These are phyloP conservation scores for Eupithecia inturbata DNA, from an alignment of 2,888 invertebrate species.

Conservation along the genomic window DNA sequence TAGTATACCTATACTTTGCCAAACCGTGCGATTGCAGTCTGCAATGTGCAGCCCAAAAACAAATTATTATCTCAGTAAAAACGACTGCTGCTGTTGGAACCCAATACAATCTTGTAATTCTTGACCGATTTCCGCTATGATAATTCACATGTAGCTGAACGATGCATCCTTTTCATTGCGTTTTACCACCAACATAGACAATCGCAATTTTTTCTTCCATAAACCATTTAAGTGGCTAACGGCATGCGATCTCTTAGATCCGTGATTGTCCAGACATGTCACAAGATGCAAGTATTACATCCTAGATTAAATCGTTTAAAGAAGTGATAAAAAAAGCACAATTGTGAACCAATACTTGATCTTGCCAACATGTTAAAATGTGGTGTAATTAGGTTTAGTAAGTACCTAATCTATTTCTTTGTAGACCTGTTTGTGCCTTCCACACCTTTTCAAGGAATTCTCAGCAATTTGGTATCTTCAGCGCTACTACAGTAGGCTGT, in stretches of 20 bases:
- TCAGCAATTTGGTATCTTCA: too few species aligned
- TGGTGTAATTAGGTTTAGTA: neutral
- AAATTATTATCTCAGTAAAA: too few species aligned
- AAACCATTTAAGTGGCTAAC: constrained; percentile 37
- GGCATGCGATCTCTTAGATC: constrained; percentile 51
- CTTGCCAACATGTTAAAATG: neutral
- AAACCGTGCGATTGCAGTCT: neutral
- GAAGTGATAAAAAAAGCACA: neutral
- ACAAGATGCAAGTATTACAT: constrained; percentile 39
- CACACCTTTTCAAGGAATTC: neutral
- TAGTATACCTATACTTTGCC: neutral
- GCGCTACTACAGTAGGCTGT: too few species aligned
- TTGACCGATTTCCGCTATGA: constrained; percentile 52
- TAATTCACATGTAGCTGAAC: constrained; percentile 67
- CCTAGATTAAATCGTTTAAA: constrained; percentile 14
- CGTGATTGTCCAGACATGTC: constrained; percentile 43
- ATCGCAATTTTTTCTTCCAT: constrained; percentile 49
- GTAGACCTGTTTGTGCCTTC: neutral
- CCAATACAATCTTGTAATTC: neutral
- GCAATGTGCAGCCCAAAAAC: neutral
- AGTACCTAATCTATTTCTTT: too few species aligned
- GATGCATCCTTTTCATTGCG: constrained; percentile 67
- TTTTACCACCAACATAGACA: constrained; percentile 44
- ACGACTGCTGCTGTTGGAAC: constrained; percentile 27
- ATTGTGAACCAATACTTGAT: neutral